phyloP scores from a whole-genome alignment of 2,888 invertebrate genomes.

The Formica aserva region DNA sequence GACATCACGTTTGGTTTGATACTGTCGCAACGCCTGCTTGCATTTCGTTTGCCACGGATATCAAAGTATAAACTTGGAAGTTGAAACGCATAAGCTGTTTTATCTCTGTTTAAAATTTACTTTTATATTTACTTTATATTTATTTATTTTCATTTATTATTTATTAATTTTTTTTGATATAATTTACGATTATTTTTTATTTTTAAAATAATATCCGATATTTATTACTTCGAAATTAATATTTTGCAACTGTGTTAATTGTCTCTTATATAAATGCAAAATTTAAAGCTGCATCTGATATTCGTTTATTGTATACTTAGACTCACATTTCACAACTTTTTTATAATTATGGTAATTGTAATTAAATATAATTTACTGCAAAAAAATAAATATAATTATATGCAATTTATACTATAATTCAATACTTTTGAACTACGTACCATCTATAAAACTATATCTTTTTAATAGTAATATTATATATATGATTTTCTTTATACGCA shows the following conservation, averaged over 20 bases:
- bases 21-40: background rate
- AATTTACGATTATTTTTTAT: conserved; percentile 12
- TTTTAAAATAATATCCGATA: conserved; percentile 12
- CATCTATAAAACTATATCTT: background rate
- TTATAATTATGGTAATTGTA: background rate
- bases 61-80: background rate
- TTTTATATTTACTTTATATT: conserved; percentile 13
- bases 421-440: background rate
- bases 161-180: too few species aligned
- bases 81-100: background rate
- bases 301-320: conserved; percentile 3
- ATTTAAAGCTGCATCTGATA: background rate
- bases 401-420: background rate
- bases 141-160: conserved; percentile 1
- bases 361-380: background rate
- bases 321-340: background rate
- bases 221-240: conserved; percentile 14
- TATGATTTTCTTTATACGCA: too few species aligned
- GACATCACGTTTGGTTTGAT: conserved; percentile 11
- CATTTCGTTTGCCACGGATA: background rate
- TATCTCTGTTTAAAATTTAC: conserved; percentile 27
- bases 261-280: background rate
- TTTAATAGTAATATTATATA: too few species aligned
- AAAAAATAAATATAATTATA: too few species aligned
- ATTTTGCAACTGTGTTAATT: background rate